Base-by-base conservation (phyloP, 2,113 vertebrate species). In the Myodes glareolus region DNA sequence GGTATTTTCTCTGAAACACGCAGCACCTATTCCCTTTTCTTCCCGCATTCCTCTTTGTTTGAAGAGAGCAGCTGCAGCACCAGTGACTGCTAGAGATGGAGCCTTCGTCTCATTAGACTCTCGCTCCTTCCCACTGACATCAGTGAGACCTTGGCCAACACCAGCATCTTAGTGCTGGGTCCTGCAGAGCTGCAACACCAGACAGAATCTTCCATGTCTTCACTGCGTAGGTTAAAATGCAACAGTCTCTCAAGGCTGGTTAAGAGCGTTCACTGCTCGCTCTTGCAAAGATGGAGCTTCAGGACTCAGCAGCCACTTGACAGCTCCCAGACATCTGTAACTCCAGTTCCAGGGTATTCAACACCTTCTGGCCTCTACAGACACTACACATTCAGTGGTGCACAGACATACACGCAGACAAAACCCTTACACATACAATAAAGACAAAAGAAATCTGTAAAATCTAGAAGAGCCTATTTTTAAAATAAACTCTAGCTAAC, bases 201-300 rank as follows among this genome's bases (percentile, higher is more conserved):
- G 50, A 31, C 36, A 47, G 78, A n/a, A 75, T 92, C 84, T 47
- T 50, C 50, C 3, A 87, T 31, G 12, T 88, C 14, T 91, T 92
- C 70, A 70, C 58, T 70, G 33, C 50, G 27, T 45, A 91, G 33
- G 76, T 65, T 95, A 95, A 90, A 97, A 76, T 86, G 29, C 8
- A 92, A 7, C 80, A 84, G 70, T 21, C 76, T 11, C 65, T 65
- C 63, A 4, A 7, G 29, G 76, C 14, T 31, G 76, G 76, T 50
- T 78, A 50, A 78, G 76, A 50, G 73, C 27, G 33, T 29, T 19
- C 10, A 29, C 7, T 65, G 55, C 55, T 52, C 42, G 72, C 39
- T 75, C n/a, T 75, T 23, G 45, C 76, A 21, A 29, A 78, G 76
- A 21, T 52, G 47, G 29, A 16, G 31, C 29, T 78, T 50, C 76